Evolutionary conservation across 2,113 vertebrate genomes (phyloP), one percentile per base, ranked within the genome.

Genomic region (Hypomesus transpacificus): DNA sequence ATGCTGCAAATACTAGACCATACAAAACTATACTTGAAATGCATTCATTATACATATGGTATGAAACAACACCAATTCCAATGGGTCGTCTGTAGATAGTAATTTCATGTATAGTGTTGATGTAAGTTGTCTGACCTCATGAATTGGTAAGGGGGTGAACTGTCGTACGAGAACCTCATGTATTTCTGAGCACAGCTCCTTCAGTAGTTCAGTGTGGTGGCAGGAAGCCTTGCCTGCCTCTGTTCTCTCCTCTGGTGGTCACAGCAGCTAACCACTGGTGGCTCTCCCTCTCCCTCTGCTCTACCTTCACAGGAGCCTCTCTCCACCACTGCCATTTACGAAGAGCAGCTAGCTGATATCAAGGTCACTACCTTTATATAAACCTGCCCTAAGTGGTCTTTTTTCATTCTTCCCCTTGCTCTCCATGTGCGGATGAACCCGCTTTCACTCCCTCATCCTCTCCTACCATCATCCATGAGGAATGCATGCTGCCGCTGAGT

Each of bases 291-390:
- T 82, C 73, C 77, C 76, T 87, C 75, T 89, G 84, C 84, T 84
- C 13, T 84, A 58, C 74, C 80, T 75, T 82, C 85, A 76, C 87
- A 93, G 92, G 92, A 93, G 82, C 89, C 91, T 14, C 87, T 91
- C 74, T 88, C 89, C 61, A 86, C 90, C 84, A 88, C 88, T 71
- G 88, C 88, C 82, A 90, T 91, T 83, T 86, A 90, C 54, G 91
- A 92, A 75, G 91, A 92, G 74, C 87, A 88, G 7, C 78, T 90
- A 80, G 85, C 86, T 76, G 90, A 93, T 77, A 87, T 86, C 64
- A 92, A 93, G 92, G 91, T 93, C 80, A 83, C 71, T 91, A 76
- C 77, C 77, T 69, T 76, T 87, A 64, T 53, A 64, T 79, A 61
- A 68, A 65, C 75, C 82, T 76, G 59, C 64, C 69, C 70, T 75